Evolutionary conservation across 2,888 invertebrate species (phyloP).

Genomic region (Drosophila mimica): DNA sequence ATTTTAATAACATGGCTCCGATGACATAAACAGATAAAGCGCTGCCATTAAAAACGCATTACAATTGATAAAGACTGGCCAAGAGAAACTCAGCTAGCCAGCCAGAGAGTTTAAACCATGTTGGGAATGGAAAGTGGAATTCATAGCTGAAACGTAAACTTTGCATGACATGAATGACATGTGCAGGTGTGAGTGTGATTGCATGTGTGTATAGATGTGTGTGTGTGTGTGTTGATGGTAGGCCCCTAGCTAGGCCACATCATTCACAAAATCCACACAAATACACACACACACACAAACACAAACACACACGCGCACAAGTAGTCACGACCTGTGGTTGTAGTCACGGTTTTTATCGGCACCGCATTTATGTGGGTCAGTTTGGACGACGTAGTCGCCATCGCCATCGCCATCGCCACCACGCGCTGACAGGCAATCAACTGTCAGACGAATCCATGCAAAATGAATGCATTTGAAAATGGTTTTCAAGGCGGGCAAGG

Average conservation of each 20-base stretch:
- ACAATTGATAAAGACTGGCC: conserved; percentile 67
- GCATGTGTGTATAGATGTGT: conserved; percentile 4
- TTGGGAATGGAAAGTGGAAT: conserved; percentile 33
- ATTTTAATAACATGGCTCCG: conserved; percentile 70
- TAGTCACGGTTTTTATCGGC: conserved; percentile 55
- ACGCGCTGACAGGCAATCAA: conserved; percentile 68
- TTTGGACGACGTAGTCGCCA: conserved; percentile 32
- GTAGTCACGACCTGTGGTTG: conserved; percentile 41
- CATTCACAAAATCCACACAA: conserved; percentile 67
- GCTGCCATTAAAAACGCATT: conserved; percentile 77
- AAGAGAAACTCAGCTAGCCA: conserved; percentile 10
- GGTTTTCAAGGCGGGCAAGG: conserved; percentile 52
- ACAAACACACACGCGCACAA: conserved; percentile 17
- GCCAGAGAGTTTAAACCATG: conserved; percentile 11
- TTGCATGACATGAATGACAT: conserved; percentile 67
- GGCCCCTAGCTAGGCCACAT: conserved; percentile 49
- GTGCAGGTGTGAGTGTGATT: conserved; percentile 31
- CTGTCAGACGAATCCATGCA: conserved; percentile 52
- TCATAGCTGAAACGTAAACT: conserved; percentile 61
- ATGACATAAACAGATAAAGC: conserved; percentile 75
- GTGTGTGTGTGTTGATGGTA: conserved; percentile 15
- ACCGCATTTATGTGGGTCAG: conserved; percentile 70
- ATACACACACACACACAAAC: conserved; percentile 8
- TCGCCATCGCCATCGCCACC: conserved; percentile 19
- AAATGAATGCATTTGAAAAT: conserved; percentile 63